Base-by-base conservation (phyloP, 2,888 invertebrate genomes). In the Philonicus albiceps region DNA sequence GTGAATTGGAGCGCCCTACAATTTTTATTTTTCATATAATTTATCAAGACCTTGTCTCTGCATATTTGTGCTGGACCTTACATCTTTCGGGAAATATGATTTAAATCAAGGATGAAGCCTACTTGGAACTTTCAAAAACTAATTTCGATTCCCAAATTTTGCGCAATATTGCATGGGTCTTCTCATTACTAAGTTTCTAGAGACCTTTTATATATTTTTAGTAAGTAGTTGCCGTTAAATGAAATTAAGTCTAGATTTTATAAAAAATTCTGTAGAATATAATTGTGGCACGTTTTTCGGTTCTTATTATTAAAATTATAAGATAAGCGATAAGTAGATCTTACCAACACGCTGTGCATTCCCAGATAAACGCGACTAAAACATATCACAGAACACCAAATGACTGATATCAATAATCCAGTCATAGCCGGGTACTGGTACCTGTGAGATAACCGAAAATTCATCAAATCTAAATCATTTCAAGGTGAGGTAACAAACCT, bases 281-380 rank as follows among this genome's bases (percentile, higher is more conserved):
- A 7, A 64, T 27, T 19, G 49, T 43, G 16, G 40, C 49, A n/a
- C n/a, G 49, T n/a, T 49, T 49, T 49, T 19, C n/a, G 49, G 19
- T n/a, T 19, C 49, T 49, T n/a, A 49, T 2, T n/a, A 3, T 7
- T 49, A 49, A 49, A n/a, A 49, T 49, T 49, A n/a, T 49, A 30
- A 30, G 73, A 73, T 31, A 73, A 72, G 5, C 27, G 16, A 16
- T 30, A 85, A 27, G 40, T 73, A 34, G 85, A 87, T 93, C 95
- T 94, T 93, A 97, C 97, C 93, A 98, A 93, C 88, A 97, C 95
- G 89, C 97, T 96, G 91, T 98, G 98, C 98, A 98, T 98, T 89
- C 98, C 98, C 81, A 98, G 94, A 92, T 98, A 98, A 16, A 98
- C 92, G 89, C 98, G 93, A 92, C 98, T 98, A 84, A 95, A 93